Base-by-base conservation (phyloP, 1,140 invertebrate genomes). In the Pseudomyrmex gracilis region DNA sequence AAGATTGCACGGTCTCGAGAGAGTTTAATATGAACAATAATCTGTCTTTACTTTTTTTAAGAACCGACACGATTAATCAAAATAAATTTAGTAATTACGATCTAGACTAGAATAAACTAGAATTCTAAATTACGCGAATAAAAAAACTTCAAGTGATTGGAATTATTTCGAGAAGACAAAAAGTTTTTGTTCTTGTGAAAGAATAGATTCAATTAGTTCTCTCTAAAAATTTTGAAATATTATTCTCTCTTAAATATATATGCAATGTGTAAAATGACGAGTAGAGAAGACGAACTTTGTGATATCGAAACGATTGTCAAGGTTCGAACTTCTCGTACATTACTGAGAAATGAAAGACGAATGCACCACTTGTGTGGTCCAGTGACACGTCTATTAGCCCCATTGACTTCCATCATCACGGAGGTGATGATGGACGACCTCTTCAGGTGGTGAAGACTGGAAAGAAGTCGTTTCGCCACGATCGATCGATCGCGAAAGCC, bases 401-500 rank as follows among this genome's bases (percentile, higher is more conserved):
- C 55, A 80, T 80, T 80, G 76, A 80, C 66, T 80, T 70, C 76
- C 43, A 80, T 80, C 66, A 80, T 80, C 66, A 43, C 47, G n/a
- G 45, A 53, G 57, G 68, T 64, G 80, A 82, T 82, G 80, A 82
- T 74, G 80, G 57, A 82, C 70, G 80, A 82, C 20, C 80, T 66
- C 47, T 64, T 73, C 53, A 80, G 71, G 71, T 73, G 71, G 57
- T 77, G 43, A 70, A 61, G 58, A 82, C 68, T 82, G 57, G 71
- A 82, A 82, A 82, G 70, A 82, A 82, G 80, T 82, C 80, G 71
- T 82, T 74, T 77, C 80, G 68, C 80, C 47, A 64, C 68, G 71
- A 82, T 82, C 80, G 70, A 82, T 82, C 58, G 80, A 82, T 82
- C 80, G 80, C 68, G 68, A 80, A 73, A 82, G 80, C 80, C 17